A percentile compares a stretch with the other conserved stretches of the same genome.
phyloP scores from a whole-genome alignment of 2,113 vertebrate genomes.

The Prolemur simus region DNA sequence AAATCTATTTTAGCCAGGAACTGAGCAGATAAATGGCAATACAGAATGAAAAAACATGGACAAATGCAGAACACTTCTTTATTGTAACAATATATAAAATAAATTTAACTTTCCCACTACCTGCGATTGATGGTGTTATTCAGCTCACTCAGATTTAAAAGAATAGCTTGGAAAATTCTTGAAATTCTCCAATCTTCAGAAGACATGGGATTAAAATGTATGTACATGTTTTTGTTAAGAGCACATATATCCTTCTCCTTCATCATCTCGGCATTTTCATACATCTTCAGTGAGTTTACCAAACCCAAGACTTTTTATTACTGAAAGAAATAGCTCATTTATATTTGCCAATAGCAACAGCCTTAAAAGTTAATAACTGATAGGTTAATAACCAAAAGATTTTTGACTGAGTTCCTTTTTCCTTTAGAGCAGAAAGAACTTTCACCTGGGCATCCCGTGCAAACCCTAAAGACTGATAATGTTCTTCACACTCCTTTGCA shows the following conservation, averaged over 20 bases:
- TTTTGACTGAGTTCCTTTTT: conserved; percentile 6
- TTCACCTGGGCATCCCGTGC: background rate
- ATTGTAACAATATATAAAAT: conserved; percentile 56
- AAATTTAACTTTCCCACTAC: background rate
- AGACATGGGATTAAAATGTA: background rate
- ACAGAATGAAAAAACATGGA: background rate
- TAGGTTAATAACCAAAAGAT: background rate
- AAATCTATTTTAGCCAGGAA: background rate
- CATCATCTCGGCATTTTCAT: background rate
- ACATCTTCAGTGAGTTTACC: background rate
- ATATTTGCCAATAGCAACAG: background rate
- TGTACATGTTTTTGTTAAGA: background rate
- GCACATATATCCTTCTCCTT: background rate
- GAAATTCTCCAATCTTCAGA: background rate
- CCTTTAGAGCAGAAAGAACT: background rate
- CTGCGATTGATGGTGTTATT: background rate
- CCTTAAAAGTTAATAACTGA: background rate
- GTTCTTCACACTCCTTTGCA: background rate
- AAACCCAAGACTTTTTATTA: background rate
- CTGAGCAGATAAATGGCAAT: background rate
- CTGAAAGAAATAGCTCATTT: background rate
- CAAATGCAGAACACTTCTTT: conserved; percentile 48
- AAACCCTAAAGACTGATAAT: background rate
- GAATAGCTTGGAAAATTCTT: background rate
- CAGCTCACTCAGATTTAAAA: background rate